These are phyloP conservation scores for Lutjanus campechanus DNA, from an alignment of 2,797 vertebrate genomes.

Conservation along the genomic window DNA sequence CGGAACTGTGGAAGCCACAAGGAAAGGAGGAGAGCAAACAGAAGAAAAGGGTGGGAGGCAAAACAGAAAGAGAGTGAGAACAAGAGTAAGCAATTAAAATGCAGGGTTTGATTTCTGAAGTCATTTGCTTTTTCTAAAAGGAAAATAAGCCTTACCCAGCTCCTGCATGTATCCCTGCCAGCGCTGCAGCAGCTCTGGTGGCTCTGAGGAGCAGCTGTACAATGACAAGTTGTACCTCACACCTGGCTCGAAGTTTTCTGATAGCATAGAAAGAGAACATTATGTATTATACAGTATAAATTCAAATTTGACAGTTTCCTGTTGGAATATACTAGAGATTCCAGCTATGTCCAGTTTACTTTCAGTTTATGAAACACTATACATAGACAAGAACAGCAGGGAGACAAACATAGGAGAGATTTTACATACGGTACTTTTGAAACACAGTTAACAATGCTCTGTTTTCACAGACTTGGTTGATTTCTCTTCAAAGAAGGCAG, in stretches of 20 bases:
- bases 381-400: neutral
- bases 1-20: slow-evolving; percentile 66
- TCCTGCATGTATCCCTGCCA: slow-evolving; percentile 83
- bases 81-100: slow-evolving; percentile 10
- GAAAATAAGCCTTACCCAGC: slow-evolving; percentile 72
- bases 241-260: slow-evolving; percentile 80
- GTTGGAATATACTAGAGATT: neutral
- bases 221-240: slow-evolving; percentile 84
- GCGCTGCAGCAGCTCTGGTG: slow-evolving; percentile 68
- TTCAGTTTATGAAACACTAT: neutral
- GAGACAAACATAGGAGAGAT: neutral
- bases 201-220: slow-evolving; percentile 77
- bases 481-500: neutral
- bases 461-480: slow-evolving; percentile 8
- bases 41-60: neutral
- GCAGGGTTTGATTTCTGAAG: neutral
- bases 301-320: neutral
- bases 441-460: slow-evolving; percentile 11
- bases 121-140: neutral
- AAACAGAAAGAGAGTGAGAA: neutral
- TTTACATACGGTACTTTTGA: neutral
- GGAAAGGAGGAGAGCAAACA: neutral
- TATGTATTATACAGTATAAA: neutral
- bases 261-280: slow-evolving; percentile 27
- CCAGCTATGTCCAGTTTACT: neutral